Percentiles rank a stretch among this genome's conserved stretches.
These are phyloP conservation scores for Cordilura impudica DNA, from an alignment of 2,888 invertebrate species.

Conservation along the genomic window DNA sequence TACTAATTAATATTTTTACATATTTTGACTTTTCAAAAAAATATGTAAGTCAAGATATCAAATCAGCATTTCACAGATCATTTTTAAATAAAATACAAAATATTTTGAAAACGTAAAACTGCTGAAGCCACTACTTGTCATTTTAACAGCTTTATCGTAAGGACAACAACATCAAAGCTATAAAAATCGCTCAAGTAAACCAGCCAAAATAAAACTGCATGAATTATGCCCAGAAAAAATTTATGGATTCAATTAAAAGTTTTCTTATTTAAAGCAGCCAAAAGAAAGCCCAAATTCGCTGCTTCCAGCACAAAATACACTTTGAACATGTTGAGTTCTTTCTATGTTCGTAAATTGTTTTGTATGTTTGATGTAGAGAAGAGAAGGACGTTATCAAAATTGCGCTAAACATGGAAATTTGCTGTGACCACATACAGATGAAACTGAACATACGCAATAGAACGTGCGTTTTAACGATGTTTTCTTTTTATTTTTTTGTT, in stretches of 20 bases:
- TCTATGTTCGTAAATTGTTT: not conserved
- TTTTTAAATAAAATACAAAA: slow-evolving; percentile 14
- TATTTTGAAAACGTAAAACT: not conserved
- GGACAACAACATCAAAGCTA: slow-evolving; percentile 12
- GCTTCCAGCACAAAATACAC: not conserved
- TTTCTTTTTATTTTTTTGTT: slow-evolving; percentile 1
- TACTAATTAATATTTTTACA: slow-evolving; percentile 30
- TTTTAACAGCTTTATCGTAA: slow-evolving; percentile 7
- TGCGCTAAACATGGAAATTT: not conserved
- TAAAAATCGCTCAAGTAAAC: not conserved
- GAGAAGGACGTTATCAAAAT: not conserved
- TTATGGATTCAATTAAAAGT: slow-evolving; percentile 65
- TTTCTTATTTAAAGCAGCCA: slow-evolving; percentile 58
- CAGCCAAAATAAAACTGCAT: slow-evolving; percentile 33
- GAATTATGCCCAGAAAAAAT: slow-evolving; percentile 54
- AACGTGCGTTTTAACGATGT: slow-evolving; percentile 43
- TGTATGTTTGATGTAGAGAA: too few relatives aligned
- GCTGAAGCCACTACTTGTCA: slow-evolving; percentile 39
- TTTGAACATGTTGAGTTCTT: not conserved
- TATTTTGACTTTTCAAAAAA: slow-evolving; percentile 16
- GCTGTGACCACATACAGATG: not conserved
- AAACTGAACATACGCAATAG: slow-evolving; percentile 7
- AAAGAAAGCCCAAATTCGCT: slow-evolving; percentile 17
- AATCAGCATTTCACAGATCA: not conserved
- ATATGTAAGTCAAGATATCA: slow-evolving; percentile 4